Evolutionary conservation across 2,113 vertebrate species (phyloP), one percentile per base, ranked within the genome.

Genomic region (Orientallactaga bullata): DNA sequence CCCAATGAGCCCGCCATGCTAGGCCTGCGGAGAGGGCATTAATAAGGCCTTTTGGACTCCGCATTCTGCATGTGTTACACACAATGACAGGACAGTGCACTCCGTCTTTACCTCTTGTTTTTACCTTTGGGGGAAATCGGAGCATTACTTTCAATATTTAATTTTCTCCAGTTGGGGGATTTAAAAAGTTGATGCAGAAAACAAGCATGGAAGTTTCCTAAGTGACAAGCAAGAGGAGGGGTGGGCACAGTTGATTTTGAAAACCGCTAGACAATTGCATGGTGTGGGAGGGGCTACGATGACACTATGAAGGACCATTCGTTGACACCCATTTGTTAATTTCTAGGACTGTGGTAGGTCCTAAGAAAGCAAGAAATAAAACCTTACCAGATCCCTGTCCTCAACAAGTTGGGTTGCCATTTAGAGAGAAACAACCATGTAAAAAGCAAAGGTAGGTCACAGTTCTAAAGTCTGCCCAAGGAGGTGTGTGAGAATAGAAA

Each of bases 41-140:
- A 55, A 58, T 72, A 24, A 26, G 2, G 32, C 39, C 87, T 81
- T 61, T 65, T 20, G 26, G 69, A 88, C 72, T 21, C 8, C 20
- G 23, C 24, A 32, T 55, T 12, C 42, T 28, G 12, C 3, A 0
- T 0, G 1, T 28, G 23, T 69, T 37, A 24, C 35, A 61, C 17
- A 20, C 7, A 30, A 20, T 39, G 63, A 81, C 13, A 24, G 17
- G 68, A 51, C 35, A 26, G 63, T 16, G 69, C 32, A 6, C 26
- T 72, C 7, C 12, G 17, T 79, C 86, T 81, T 55, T 63, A 28
- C 55, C 15, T 77, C 68, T 85, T 74, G 37, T 74, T 80, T 55
- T 87, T 93, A 65, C 76, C 76, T 95, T 72, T 37, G 17, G 32
- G 85, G 66, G 37, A 83, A 78, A 89, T 32, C 79, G 30, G 61